Percentiles rank a stretch among this genome's conserved stretches.
phyloP scores from a whole-genome alignment of 53 echinoderm and acorn worm genomes.

The Stichopus horrens region DNA sequence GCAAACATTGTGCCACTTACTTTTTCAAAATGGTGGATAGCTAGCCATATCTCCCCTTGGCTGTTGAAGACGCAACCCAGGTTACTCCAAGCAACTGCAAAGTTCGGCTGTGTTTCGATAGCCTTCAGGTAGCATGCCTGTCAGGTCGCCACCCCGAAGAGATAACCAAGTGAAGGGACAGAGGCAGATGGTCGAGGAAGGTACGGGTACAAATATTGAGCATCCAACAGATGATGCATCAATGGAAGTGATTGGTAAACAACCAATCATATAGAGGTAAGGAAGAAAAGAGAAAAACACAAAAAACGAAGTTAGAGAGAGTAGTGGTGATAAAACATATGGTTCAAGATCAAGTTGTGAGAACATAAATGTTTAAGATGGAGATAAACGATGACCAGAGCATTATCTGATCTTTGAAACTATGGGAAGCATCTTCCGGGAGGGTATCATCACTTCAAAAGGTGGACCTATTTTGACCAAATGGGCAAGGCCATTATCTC shows the following conservation, averaged over 20 bases:
- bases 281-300: slow-evolving; percentile 20
- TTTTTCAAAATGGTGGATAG: slow-evolving; percentile 99
- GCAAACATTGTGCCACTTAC: slow-evolving; percentile 27
- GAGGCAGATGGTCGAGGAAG: background rate
- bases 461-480: too few species aligned
- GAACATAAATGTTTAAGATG: slow-evolving; percentile 42
- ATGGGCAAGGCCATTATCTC: background rate
- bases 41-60: slow-evolving; percentile 97
- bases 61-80: slow-evolving; percentile 97
- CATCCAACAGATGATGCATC: background rate
- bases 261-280: slow-evolving; percentile 8
- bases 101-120: slow-evolving; percentile 97
- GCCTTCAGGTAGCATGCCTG: slow-evolving; percentile 99
- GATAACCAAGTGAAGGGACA: background rate
- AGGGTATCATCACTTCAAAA: too few species aligned
- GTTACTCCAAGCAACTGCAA: slow-evolving; percentile 99
- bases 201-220: background rate
- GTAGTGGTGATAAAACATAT: background rate
- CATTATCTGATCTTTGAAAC: background rate
- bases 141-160: background rate
- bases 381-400: slow-evolving; percentile 9
- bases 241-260: background rate
- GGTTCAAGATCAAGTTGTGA: slow-evolving; percentile 31
- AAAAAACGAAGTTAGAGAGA: slow-evolving; percentile 28
- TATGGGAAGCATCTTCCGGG: too few species aligned